Conservation (phyloP, 2,888 invertebrate genomes). For the Bruchidius siliquastri region DNA sequence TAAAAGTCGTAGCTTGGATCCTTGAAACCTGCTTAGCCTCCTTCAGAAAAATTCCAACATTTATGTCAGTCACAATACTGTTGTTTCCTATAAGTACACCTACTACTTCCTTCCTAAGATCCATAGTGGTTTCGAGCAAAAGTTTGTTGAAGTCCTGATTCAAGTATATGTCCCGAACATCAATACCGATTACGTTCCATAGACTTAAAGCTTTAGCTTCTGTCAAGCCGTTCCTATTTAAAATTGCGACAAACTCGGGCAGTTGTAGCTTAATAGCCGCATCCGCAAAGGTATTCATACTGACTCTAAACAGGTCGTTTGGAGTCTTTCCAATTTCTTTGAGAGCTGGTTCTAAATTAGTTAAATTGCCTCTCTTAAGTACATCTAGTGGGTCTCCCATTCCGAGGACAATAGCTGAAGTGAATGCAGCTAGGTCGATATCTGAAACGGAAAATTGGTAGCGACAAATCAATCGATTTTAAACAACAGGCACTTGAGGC, state of each 20-base stretch:
- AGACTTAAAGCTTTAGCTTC: not conserved
- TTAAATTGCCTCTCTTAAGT: not conserved
- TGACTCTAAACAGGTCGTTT: not conserved
- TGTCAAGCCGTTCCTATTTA: not conserved
- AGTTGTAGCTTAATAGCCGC: not conserved
- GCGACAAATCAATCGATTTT: too few relatives aligned
- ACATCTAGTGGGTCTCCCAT: not conserved
- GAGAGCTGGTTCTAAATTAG: not conserved
- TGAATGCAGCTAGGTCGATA: not conserved
- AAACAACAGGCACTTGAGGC: too few relatives aligned
- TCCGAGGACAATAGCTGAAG: not conserved
- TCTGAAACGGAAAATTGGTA: not conserved
- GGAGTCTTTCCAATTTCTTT: not conserved
- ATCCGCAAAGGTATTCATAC: not conserved
- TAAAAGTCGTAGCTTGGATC: not conserved
- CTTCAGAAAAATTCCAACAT: not conserved
- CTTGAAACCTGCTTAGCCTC: not conserved
- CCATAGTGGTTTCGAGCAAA: not conserved
- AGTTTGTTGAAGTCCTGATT: not conserved
- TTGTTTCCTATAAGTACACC: not conserved
- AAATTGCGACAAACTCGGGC: not conserved
- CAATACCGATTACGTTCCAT: not conserved
- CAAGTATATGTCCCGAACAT: not conserved
- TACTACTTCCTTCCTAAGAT: not conserved
- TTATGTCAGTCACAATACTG: not conserved